Conservation (phyloP, 2,113 vertebrate genomes). For the Paedocypris sp. region DNA sequence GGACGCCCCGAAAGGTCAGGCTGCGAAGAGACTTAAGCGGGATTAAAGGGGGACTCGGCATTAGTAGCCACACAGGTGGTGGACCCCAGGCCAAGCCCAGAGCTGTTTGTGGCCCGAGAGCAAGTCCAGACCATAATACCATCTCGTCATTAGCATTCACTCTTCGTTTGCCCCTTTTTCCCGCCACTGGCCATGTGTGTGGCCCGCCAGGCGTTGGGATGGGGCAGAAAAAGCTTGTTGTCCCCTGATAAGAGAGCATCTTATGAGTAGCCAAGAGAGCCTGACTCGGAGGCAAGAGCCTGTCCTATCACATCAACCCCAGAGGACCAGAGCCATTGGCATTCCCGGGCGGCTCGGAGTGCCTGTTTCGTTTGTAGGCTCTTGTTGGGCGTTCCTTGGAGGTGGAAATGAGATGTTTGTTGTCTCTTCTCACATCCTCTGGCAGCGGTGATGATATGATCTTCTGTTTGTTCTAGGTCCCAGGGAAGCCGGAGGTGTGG, state of each 20-base stretch:
- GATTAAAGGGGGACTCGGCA: constrained; percentile 13
- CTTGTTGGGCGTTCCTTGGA: no score
- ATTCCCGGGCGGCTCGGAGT: constrained; percentile 36
- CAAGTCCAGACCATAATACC: constrained; percentile 35
- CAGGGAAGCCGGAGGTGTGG: constrained; percentile 24
- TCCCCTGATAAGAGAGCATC: constrained; percentile 51
- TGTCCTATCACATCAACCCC: constrained; percentile 28
- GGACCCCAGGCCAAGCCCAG: constrained; percentile 30
- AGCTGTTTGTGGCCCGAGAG: constrained; percentile 17
- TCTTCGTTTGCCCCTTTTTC: constrained; percentile 26
- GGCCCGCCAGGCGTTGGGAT: not conserved
- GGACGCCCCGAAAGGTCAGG: constrained; percentile 24
- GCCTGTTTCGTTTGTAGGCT: constrained; percentile 15
- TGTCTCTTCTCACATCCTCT: constrained; percentile 38
- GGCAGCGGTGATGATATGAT: constrained; percentile 41
- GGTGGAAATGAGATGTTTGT: constrained; percentile 34
- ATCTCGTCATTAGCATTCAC: constrained; percentile 60
- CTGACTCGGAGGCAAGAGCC: constrained; percentile 30
- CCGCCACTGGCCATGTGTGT: constrained; percentile 32
- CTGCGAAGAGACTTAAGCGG: not conserved
- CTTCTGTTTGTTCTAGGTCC: constrained; percentile 42
- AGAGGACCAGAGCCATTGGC: constrained; percentile 30
- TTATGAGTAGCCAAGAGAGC: constrained; percentile 10
- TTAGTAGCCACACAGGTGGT: constrained; percentile 25
- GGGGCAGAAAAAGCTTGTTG: constrained; percentile 40